phyloP scores from a whole-genome alignment of 2,888 invertebrate species.

The Tromatobia lineatoria region DNA sequence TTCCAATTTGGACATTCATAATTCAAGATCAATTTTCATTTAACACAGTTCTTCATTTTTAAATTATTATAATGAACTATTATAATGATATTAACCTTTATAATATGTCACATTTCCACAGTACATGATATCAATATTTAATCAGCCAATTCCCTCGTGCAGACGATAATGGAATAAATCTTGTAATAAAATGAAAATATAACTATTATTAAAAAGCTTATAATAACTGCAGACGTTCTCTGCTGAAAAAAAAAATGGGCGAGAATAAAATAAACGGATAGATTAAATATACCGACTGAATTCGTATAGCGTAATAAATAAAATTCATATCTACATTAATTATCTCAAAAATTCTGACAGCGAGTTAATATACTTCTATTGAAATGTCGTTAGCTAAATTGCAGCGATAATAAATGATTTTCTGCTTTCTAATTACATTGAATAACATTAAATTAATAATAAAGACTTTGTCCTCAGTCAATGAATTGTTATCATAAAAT shows the following conservation, averaged over 20 bases:
- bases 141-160: not conserved
- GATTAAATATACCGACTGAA: not conserved
- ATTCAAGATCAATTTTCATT: not conserved
- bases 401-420: not conserved
- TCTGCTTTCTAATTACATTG: not conserved
- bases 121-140: not conserved
- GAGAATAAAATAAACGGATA: not conserved
- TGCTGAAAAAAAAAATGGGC: not conserved
- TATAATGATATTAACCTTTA: not conserved
- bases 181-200: constrained; percentile 23
- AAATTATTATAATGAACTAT: not conserved
- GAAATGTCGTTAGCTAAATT: not conserved
- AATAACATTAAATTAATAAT: not conserved
- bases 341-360: not conserved
- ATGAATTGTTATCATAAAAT: not conserved
- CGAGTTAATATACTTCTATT: not conserved
- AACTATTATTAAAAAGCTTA: not conserved
- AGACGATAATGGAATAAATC: not conserved
- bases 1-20: not conserved
- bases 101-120: not conserved
- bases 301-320: not conserved
- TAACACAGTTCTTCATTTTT: not conserved
- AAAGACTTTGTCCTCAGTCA: not conserved
- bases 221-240: not conserved
- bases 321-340: not conserved